A percentile compares a stretch with the other conserved stretches of the same genome.
phyloP scores from a whole-genome alignment of 2,797 vertebrate species.

The Limosa lapponica region DNA sequence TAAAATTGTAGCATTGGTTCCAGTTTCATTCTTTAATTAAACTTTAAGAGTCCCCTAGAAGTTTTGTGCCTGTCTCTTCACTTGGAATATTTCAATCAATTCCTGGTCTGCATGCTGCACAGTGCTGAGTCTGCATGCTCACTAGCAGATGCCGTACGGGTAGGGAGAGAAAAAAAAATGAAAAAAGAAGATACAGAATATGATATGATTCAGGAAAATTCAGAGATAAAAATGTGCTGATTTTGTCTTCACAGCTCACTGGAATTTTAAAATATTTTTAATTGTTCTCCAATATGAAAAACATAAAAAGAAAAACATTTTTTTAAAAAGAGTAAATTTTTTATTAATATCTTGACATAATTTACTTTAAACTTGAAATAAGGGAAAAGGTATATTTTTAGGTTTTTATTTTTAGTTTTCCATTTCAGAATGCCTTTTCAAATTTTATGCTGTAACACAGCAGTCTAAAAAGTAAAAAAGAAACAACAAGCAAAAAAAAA shows the following conservation, averaged over 20 bases:
- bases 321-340: accelerated
- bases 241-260: background rate
- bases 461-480: background rate
- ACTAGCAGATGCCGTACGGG: background rate
- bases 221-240: background rate
- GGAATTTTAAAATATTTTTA: background rate
- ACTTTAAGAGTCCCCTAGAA: background rate
- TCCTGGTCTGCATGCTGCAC: background rate
- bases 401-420: background rate
- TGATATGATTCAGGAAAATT: background rate
- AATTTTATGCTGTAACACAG: background rate
- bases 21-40: background rate
- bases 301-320: background rate
- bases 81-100: background rate
- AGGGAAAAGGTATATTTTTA: background rate
- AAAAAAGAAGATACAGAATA: background rate
- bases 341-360: background rate
- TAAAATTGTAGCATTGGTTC: background rate
- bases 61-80: background rate
- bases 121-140: background rate
- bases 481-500: background rate
- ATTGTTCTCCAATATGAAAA: background rate
- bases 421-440: background rate
- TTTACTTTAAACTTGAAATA: background rate
- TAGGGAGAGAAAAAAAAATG: too few species aligned